A percentile compares a stretch with the other conserved stretches of the same genome.
These are phyloP conservation scores for Cyanoderma ruficeps DNA, from an alignment of 2,113 vertebrate genomes.

Conservation along the genomic window DNA sequence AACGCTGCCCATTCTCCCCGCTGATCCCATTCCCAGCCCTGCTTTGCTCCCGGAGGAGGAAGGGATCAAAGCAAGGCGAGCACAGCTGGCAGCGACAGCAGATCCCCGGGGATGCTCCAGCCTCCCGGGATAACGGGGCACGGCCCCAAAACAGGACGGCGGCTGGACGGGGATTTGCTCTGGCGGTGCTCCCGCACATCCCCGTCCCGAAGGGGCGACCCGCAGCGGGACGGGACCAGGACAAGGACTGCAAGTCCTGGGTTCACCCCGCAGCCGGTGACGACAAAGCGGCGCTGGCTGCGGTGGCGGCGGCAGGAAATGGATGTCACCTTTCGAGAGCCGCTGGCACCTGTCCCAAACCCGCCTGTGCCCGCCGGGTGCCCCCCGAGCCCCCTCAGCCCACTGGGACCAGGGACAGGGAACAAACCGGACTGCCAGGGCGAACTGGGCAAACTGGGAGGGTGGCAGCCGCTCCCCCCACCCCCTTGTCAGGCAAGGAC, in stretches of 20 bases:
- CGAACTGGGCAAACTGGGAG: background rate
- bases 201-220: background rate
- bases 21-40: background rate
- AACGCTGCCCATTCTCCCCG: background rate
- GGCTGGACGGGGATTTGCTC: background rate
- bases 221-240: background rate
- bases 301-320: background rate
- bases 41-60: background rate
- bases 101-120: background rate
- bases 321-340: slow-evolving; percentile 24
- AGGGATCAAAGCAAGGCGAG: background rate
- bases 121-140: background rate
- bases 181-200: background rate
- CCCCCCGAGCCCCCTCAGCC: background rate
- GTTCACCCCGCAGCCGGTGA: background rate
- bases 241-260: background rate
- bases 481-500: background rate
- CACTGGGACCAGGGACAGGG: fast-evolving
- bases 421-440: background rate
- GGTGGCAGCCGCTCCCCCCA: background rate
- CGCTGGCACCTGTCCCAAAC: background rate
- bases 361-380: background rate
- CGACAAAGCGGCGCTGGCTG: background rate
- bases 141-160: background rate
- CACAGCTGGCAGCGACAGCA: background rate